Base-by-base conservation (phyloP, 2,888 invertebrate species). In the Carterocephalus palaemon region DNA sequence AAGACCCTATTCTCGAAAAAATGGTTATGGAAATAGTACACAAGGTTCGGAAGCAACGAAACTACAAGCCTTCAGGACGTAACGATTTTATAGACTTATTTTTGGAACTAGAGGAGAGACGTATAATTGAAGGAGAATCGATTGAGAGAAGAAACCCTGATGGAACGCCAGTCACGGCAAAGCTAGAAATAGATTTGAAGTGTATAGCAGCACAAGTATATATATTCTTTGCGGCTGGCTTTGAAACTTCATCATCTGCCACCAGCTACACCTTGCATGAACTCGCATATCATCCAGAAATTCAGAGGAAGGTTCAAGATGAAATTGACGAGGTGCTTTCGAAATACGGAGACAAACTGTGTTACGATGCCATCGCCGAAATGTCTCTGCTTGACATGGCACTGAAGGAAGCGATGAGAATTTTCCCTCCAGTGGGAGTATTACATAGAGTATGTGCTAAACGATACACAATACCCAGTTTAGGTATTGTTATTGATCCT, bases 171-270 rank as follows among this genome's bases (percentile, higher is more conserved):
- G 46, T 56, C 7, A 43, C 47, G 5, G 67, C 65, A 0, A 68
- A 71, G 39, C 54, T 75, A 57, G 69, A 75, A 16, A 59, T 78
- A 60, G 65, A 68, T 31, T 48, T 63, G 1, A 40, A 54, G 8
- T 56, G 61, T 26, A 59, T 79, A 51, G 66, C 56, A 1, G 75
- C 79, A 2, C 80, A 80, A 53, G 66, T 75, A 2, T 74, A 75
- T 10, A 50, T 80, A 6, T 81, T 81, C 53, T 81, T 82, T 17
- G 70, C 64, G 3, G 87, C 84, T n/a, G 87, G 88, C 2, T 86
- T 80, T 20, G 85, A 86, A 52, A 85, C 87, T 0, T 81, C 84
- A 0, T 81, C 87, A 0, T 77, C 78, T 0, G 70, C 79, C 1
- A 73, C 83, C 1, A 80, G 79, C 43, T 79, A 60, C 38, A 63